Evolutionary conservation across 2,888 invertebrate genomes (phyloP), one percentile per base, ranked within the genome.

Genomic region (Caenorhabditis afra): DNA sequence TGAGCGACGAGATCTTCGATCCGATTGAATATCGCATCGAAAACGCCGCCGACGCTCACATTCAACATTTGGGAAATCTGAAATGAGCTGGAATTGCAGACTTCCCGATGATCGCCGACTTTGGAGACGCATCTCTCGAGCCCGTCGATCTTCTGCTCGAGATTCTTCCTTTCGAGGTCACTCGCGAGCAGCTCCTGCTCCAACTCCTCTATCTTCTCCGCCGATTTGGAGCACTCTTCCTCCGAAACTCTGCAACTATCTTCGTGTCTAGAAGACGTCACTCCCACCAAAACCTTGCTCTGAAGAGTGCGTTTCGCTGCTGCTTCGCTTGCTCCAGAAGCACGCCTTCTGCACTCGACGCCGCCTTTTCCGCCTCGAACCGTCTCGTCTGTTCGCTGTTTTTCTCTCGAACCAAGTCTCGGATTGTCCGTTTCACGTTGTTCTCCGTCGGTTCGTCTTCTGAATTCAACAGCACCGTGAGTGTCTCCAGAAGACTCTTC

Each of bases 281-380:
- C 7, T 4, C 12, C 18, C 20, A 44, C 12, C 8, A 8, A n/a
- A n/a, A 73, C 79, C 79, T 82, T 8, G 83, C 83, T 44, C 83
- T 64, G 41, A 79, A 83, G 10, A 83, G 55, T 7, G 83, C 83
- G 64, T 68, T 81, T 50, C 83, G 73, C 37, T 81, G 79, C 50
- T 83, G 83, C 50, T 83, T 83, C 10, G 83, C 83, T n/a, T 81
- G 81, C 12, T 77, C 78, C 58, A 83, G 41, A 14, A 81, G 64
- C 2, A 64, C 61, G 44, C 57, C 77, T 67, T 83, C 83, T 10
- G 58, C 75, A 50, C 44, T 70, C 29, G 73, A 50, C 35, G 76
- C 67, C 23, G 61, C 71, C 39, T 75, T 59, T 59, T 80, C 82
- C 11, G 75, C 68, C 23, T 80, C 76, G 3, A 73, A 73, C 50